These are phyloP conservation scores for Xenus cinereus DNA, from an alignment of 2,113 vertebrate genomes.

Conservation along the genomic window DNA sequence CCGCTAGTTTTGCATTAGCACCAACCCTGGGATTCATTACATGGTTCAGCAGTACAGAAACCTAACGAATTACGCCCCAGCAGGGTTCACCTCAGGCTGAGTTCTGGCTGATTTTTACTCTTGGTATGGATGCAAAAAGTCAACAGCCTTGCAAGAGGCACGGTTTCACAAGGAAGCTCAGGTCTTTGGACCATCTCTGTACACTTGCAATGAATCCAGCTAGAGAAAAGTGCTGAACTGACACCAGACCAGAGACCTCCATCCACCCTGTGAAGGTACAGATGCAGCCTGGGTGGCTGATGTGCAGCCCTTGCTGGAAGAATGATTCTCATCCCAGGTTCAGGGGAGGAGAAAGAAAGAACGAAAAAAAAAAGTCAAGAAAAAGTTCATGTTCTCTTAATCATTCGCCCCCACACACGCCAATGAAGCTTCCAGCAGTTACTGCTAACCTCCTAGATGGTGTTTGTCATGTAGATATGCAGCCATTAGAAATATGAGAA, in stretches of 20 bases:
- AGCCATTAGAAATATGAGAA: slow-evolving; percentile 52
- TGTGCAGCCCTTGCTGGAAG: not conserved
- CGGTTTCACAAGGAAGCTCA: rapidly evolving
- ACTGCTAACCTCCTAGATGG: not conserved
- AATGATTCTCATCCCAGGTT: not conserved
- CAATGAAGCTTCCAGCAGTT: not conserved
- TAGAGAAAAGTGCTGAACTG: not conserved
- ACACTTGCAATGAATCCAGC: not conserved
- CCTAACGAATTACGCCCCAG: not conserved
- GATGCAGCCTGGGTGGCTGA: not conserved
- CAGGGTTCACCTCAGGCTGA: slow-evolving; percentile 5
- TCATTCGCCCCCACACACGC: not conserved
- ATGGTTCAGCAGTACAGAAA: slow-evolving; percentile 4
- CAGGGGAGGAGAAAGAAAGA: too few relatives aligned
- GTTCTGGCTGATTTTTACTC: not conserved
- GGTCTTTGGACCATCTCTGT: not conserved
- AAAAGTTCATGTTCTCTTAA: not conserved
- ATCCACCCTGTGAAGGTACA: not conserved
- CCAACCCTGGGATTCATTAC: slow-evolving; percentile 43
- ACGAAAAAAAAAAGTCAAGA: not conserved
- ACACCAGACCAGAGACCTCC: not conserved
- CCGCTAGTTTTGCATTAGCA: slow-evolving; percentile 40
- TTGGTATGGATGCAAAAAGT: not conserved
- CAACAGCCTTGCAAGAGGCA: not conserved
- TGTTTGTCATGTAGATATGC: not conserved